Base-by-base conservation (phyloP, 1,140 invertebrate genomes). In the Papilio machaon region DNA sequence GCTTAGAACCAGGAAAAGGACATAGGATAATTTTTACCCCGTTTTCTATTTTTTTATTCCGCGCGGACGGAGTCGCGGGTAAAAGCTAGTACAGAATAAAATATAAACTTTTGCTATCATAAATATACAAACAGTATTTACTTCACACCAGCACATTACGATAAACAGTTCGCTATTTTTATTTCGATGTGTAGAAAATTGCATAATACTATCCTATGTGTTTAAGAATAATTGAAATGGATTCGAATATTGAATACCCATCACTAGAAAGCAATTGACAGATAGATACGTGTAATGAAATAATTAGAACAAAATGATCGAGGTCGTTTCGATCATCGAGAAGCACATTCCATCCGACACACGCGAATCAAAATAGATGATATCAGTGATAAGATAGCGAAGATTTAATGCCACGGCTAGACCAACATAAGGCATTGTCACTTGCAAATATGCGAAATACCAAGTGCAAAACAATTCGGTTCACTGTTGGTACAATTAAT, bases 301-400 rank as follows among this genome's bases (percentile, higher is more conserved):
- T 17, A 19, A 70, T 35, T 38, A 35, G 30, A 35, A 38, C 23
- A 70, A 35, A 70, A 70, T 35, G 10, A 67, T 70, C 30, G 30
- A 70, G 11, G 64, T 9, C 30, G 8, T 35, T 70, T 60, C 13
- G 8, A 75, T 35, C 8, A 30, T 19, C 73, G 49, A 75, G 73
- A 75, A 47, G 47, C 49, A 52, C 23, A 52, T 76, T 49, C 23
- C 74, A 23, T 23, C 23, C 1, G 11, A 52, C 73, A 49, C 19
- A 17, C 30, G 74, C 49, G 49, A 76, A 54, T 54, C 49, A 76
- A 54, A 76, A 76, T 76, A 76, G 23, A 52, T 35, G 67, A 38
- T 54, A 76, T 76, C 49, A 76, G 49, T 70, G 64, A 76, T 76
- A 76, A 76, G 74, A 76, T 76, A 76, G 52, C 46, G 9, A 35